phyloP scores from a whole-genome alignment of 2,888 invertebrate species.

The Panopea generosa region DNA sequence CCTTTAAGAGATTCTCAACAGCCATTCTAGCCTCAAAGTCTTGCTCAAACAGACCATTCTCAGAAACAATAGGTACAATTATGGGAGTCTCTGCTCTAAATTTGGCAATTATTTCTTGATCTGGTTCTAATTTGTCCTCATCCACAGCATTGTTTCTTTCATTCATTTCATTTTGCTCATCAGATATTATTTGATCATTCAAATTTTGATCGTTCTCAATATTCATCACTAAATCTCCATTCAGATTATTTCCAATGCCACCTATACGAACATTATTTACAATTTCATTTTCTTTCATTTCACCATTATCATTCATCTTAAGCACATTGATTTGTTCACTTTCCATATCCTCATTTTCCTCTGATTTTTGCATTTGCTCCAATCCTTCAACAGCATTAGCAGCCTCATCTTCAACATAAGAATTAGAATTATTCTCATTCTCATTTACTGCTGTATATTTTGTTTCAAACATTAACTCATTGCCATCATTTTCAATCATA shows the following conservation, averaged over 20 bases:
- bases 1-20: slow-evolving; percentile 57
- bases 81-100: slow-evolving; percentile 55
- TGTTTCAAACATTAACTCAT: slow-evolving; percentile 62
- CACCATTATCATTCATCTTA: slow-evolving; percentile 1
- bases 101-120: slow-evolving; percentile 48
- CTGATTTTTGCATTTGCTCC: slow-evolving; percentile 41
- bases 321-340: slow-evolving; percentile 6
- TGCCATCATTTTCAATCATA: slow-evolving; percentile 64
- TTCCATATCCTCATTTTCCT: slow-evolving; percentile 1
- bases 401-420: slow-evolving; percentile 38
- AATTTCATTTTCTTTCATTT: slow-evolving; percentile 1
- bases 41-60: slow-evolving; percentile 61
- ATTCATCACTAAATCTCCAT: slow-evolving; percentile 19
- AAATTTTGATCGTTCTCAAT: slow-evolving; percentile 20
- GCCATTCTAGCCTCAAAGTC: slow-evolving; percentile 64
- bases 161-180: slow-evolving; percentile 14
- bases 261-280: not conserved
- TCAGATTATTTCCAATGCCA: slow-evolving; percentile 16
- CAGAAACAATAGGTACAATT: slow-evolving; percentile 55
- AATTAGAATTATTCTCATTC: slow-evolving; percentile 21
- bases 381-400: slow-evolving; percentile 44
- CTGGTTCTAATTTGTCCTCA: slow-evolving; percentile 30
- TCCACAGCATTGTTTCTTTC: slow-evolving; percentile 29
- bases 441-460: slow-evolving; percentile 20
- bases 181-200: slow-evolving; percentile 20